Percentiles rank a stretch among this genome's conserved stretches.
Evolutionary conservation across 2,797 vertebrate genomes (phyloP).

Genomic region (Psittacula derbiana): DNA sequence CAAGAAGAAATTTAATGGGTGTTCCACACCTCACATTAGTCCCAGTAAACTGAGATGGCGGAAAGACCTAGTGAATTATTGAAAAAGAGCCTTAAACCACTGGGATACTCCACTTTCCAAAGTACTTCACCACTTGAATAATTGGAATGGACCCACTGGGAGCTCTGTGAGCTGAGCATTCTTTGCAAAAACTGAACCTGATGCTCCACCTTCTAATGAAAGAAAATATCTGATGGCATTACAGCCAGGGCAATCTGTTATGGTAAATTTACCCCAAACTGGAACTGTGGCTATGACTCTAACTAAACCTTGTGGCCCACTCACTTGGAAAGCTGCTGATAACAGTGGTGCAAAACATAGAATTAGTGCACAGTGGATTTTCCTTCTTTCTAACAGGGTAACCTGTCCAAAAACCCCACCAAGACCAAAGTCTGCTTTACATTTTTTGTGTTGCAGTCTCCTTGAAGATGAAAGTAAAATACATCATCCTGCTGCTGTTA

Average conservation of each 20-base stretch:
- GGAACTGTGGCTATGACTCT: not conserved
- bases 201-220: not conserved
- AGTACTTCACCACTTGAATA: not conserved
- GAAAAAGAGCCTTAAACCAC: not conserved
- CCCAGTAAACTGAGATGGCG: not conserved
- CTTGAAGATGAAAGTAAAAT: not conserved
- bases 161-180: not conserved
- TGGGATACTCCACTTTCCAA: not conserved
- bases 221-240: not conserved
- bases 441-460: not conserved
- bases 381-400: not conserved
- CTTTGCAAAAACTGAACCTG: not conserved
- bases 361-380: not conserved
- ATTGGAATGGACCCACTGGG: not conserved
- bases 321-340: not conserved
- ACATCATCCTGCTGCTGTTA: not conserved
- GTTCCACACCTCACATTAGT: not conserved
- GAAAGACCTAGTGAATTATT: not conserved
- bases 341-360: not conserved
- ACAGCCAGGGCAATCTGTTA: not conserved
- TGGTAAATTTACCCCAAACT: not conserved
- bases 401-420: not conserved
- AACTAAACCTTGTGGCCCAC: not conserved
- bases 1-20: not conserved
- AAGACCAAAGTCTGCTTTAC: not conserved